Evolutionary conservation across 37 sponge, comb jelly and placozoan genomes (phyloP), one percentile per base, ranked within the genome.

Genomic region (Diacarnus erythraeanus): DNA sequence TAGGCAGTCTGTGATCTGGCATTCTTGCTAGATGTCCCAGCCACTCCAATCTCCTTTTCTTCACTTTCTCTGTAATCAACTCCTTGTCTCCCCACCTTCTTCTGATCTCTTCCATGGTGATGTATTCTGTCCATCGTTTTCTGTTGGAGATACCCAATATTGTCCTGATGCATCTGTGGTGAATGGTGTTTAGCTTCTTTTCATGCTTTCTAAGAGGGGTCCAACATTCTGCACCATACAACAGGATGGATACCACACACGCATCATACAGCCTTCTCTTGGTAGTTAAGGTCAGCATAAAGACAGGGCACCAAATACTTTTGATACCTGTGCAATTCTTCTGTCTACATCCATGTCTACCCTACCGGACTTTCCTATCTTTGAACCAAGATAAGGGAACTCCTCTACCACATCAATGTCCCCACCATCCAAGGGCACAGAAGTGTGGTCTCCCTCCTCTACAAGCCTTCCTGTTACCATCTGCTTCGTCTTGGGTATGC

Each of bases 401-500:
- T 80, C 81, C 30, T 69, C 42, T 6, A 83, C 84, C 41, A 27
- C 42, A 1, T 63, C 75, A 78, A 78, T 78, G 2, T 25, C 69
- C 25, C 42, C 37, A 1, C 25, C 64, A 8, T 51, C 42, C n/a
- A 84, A 59, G 9, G 61, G 41, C 30, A 84, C 38, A 1, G 60
- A 63, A 21, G 75, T 70, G 41, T 60, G 64, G 38, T 84, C 84
- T 27, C 12, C 59, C 3, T 51, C 70, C 23, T 44, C 56, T 1
- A 57, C 77, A 9, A 58, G 25, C 23, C 79, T 70, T 37, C 78
- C 85, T 34, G 74, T 56, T 38, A 64, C 75, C 78, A 83, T 74
- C 3, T 47, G 70, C 76, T 83, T 83, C 22, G 84, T 83, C 69
- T 75, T 83, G 1, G 84, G 69, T 18, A 75, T 42, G 57, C 76